These are phyloP conservation scores for Diadumene lineata DNA, from an alignment of 92 coral and sea anemone species.

Conservation along the genomic window DNA sequence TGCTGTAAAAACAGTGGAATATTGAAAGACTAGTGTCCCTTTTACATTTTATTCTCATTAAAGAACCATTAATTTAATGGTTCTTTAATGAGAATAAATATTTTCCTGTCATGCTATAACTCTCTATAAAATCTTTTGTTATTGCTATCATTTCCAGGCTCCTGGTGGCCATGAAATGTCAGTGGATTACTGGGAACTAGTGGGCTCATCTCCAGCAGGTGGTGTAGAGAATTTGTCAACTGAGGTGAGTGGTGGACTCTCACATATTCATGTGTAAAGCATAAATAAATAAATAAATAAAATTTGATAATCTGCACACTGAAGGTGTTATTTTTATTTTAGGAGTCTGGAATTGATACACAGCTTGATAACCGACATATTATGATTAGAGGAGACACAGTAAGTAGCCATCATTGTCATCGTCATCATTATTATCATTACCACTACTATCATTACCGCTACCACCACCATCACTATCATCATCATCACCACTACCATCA, in stretches of 20 bases:
- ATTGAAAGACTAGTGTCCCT: too few species aligned
- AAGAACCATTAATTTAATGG: too few species aligned
- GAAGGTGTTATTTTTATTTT: neutral
- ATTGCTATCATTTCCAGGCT: constrained; percentile 70
- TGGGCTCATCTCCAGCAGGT: constrained; percentile 98
- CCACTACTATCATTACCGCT: too few species aligned
- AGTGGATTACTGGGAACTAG: constrained; percentile 96
- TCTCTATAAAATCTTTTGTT: too few species aligned
- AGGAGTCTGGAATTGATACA: constrained; percentile 97
- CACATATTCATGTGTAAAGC: too few species aligned
- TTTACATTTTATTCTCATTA: too few species aligned
- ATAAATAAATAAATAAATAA: neutral
- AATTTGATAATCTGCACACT: neutral
- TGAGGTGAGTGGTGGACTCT: constrained; percentile 66
- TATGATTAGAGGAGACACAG: constrained; percentile 96
- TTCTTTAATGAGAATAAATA: too few species aligned
- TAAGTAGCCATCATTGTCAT: constrained; percentile 43
- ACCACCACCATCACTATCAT: too few species aligned
- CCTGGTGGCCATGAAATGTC: constrained; percentile 99
- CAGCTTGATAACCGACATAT: constrained; percentile 94
- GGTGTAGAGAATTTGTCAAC: constrained; percentile 91
- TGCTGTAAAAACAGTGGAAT: too few species aligned
- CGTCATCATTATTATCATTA: too few species aligned
- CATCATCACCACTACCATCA: too few species aligned
- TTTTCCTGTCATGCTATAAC: too few species aligned